phyloP scores from a whole-genome alignment of 92 coral and sea anemone genomes.

The Epizoanthus rinbou region DNA sequence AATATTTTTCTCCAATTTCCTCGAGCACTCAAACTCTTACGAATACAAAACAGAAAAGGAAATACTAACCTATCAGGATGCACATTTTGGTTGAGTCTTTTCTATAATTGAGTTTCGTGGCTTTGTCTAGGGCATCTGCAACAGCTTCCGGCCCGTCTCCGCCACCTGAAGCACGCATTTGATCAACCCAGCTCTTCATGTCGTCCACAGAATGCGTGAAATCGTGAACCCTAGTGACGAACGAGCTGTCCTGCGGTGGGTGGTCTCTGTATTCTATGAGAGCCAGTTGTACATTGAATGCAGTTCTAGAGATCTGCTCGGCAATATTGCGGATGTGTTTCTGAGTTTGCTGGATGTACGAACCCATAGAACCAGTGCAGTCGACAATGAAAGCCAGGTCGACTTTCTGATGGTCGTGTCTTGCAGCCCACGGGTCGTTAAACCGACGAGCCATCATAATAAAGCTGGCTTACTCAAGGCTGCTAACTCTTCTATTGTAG shows the following conservation, averaged over 20 bases:
- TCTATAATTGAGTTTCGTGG: constrained; percentile 67
- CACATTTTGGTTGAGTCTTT: constrained; percentile 87
- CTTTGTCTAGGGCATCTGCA: constrained; percentile 83
- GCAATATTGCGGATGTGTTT: constrained; percentile 79
- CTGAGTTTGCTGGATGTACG: constrained; percentile 87
- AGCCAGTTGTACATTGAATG: constrained; percentile 79
- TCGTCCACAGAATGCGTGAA: constrained; percentile 72
- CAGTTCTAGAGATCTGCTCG: constrained; percentile 81
- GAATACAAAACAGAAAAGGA: too few species aligned
- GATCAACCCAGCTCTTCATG: constrained; percentile 92
- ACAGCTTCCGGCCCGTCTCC: constrained; percentile 95
- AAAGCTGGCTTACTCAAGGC: constrained; percentile 3
- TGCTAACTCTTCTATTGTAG: neutral
- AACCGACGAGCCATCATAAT: neutral
- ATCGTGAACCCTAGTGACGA: constrained; percentile 75
- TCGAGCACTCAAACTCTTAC: neutral
- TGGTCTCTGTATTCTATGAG: constrained; percentile 93
- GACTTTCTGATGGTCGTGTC: constrained; percentile 86
- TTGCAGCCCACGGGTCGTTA: constrained; percentile 75
- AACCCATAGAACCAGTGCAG: constrained; percentile 97
- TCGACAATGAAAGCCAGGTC: constrained; percentile 92
- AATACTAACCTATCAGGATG: constrained; percentile 81
- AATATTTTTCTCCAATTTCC: too few species aligned
- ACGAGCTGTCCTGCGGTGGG: constrained; percentile 85
- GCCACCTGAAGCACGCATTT: constrained; percentile 90